Conservation (phyloP, 2,888 invertebrate species). For the Caenorhabditis afra region DNA sequence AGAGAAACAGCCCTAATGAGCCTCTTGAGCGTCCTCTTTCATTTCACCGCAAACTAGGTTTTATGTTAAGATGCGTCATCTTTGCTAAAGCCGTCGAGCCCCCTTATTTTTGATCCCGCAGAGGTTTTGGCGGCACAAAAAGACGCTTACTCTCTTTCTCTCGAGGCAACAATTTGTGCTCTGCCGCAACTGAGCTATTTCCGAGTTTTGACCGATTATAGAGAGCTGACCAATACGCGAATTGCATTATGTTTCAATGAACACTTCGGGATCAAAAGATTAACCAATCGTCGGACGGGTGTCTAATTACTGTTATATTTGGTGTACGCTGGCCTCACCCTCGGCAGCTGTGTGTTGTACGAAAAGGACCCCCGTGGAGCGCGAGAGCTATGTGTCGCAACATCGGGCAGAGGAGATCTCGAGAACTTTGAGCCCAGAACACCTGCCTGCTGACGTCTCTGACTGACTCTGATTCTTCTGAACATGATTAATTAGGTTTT, state of each 20-base stretch:
- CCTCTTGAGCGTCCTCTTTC: neutral
- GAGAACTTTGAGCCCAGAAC: constrained; percentile 9
- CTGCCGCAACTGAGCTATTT: too few relatives aligned
- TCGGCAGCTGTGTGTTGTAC: constrained; percentile 26
- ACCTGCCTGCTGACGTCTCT: neutral
- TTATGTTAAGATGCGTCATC: neutral
- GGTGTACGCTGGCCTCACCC: constrained; percentile 2
- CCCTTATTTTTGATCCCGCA: too few relatives aligned
- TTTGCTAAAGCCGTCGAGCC: too few relatives aligned
- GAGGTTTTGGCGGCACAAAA: too few relatives aligned
- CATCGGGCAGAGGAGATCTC: neutral
- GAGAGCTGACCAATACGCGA: neutral
- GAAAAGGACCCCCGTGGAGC: neutral
- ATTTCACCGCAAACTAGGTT: neutral
- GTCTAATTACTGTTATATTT: constrained; percentile 47
- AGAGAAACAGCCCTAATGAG: neutral
- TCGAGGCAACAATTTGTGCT: too few relatives aligned
- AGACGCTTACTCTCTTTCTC: too few relatives aligned
- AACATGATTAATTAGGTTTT: neutral
- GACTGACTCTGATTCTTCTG: neutral
- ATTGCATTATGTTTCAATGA: constrained; percentile 13
- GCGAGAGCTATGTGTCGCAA: neutral
- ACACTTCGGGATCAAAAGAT: constrained; percentile 30
- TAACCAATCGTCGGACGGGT: constrained; percentile 10
- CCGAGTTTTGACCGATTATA: neutral